Evolutionary conservation across 2,797 vertebrate species (phyloP).

Genomic region (Helarctos malayanus): DNA sequence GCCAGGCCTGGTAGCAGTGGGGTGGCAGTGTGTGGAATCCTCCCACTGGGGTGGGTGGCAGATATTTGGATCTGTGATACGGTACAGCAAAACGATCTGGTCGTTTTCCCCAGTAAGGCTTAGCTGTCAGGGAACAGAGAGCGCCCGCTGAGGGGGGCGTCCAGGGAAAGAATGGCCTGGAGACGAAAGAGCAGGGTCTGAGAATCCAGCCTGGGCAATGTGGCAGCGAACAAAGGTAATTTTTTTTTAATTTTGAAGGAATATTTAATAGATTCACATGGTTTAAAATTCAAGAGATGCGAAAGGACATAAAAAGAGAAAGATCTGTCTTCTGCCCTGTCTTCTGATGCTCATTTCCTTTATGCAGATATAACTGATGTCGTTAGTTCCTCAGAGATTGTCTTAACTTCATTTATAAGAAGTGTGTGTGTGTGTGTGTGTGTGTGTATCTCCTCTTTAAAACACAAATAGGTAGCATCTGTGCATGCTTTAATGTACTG

Average conservation of each 20-base stretch:
- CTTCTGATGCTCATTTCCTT: neutral
- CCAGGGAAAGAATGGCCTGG: neutral
- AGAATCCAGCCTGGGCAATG: neutral
- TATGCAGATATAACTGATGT: neutral
- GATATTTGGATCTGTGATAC: neutral
- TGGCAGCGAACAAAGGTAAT: neutral
- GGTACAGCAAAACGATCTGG: fast-evolving
- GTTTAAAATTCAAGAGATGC: neutral
- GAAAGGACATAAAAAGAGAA: neutral
- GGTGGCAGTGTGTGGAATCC: neutral
- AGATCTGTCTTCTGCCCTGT: neutral
- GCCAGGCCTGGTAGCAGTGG: neutral
- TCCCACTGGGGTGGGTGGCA: neutral
- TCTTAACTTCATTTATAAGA: neutral
- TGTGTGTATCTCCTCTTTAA: neutral
- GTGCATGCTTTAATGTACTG: neutral
- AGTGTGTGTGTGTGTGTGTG: neutral
- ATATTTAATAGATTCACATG: neutral
- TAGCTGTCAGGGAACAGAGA: neutral
- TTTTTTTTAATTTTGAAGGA: neutral
- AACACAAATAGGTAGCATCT: neutral
- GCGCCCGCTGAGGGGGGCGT: neutral
- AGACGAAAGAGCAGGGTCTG: neutral
- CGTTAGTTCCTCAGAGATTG: neutral
- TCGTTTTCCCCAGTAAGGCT: neutral